Conservation (phyloP, 2,113 vertebrate genomes). For the Madoqua kirkii region DNA sequence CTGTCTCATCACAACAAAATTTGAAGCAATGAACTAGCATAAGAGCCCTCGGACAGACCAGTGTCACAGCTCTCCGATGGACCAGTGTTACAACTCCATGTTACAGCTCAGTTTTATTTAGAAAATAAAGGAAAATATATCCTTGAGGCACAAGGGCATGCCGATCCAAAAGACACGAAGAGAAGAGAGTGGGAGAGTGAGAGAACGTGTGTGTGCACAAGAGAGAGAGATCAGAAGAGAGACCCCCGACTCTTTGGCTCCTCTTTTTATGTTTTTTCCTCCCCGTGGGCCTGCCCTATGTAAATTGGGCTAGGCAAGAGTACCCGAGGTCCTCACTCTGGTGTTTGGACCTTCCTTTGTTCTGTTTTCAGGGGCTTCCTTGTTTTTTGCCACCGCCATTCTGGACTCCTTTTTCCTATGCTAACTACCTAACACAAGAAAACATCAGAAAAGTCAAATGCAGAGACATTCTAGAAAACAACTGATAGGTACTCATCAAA, state of each 20-base stretch:
- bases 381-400: not conserved
- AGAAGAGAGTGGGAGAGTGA: not conserved
- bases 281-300: not conserved
- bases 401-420: not conserved
- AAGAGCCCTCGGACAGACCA: not conserved
- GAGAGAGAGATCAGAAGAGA: not conserved
- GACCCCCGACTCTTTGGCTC: not conserved
- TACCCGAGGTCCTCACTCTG: accelerated
- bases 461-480: not conserved
- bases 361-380: not conserved
- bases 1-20: not conserved
- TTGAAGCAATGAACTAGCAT: accelerated
- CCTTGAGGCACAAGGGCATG: not conserved
- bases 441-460: not conserved
- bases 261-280: not conserved
- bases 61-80: not conserved
- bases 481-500: not conserved
- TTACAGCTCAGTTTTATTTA: not conserved
- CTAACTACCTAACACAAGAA: not conserved
- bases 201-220: accelerated
- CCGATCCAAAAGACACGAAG: not conserved
- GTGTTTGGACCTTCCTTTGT: not conserved
- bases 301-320: not conserved
- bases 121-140: not conserved
- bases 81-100: not conserved